phyloP scores from a whole-genome alignment of 2,888 invertebrate species.

The Silvanus unidentatus region DNA sequence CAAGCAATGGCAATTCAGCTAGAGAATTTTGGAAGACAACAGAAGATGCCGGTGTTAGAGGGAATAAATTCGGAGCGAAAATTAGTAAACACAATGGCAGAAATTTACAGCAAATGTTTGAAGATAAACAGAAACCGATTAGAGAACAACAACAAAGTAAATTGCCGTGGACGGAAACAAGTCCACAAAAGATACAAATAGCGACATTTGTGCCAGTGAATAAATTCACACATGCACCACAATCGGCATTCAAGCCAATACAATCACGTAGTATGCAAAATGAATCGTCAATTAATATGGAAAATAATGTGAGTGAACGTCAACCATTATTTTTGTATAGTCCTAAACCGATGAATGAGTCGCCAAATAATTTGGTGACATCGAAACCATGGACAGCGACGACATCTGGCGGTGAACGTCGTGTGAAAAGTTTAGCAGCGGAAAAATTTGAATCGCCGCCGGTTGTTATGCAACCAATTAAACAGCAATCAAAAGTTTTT shows the following conservation, averaged over 20 bases:
- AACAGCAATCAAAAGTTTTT: neutral
- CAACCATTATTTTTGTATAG: slow-evolving; percentile 40
- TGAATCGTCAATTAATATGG: slow-evolving; percentile 28
- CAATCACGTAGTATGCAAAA: slow-evolving; percentile 26
- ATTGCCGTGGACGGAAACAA: slow-evolving; percentile 47
- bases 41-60: slow-evolving; percentile 47
- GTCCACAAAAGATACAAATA: slow-evolving; percentile 15
- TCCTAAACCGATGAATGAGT: slow-evolving; percentile 36
- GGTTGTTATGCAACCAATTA: too few species aligned
- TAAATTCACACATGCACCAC: slow-evolving; percentile 70
- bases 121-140: slow-evolving; percentile 39
- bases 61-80: slow-evolving; percentile 40
- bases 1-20: slow-evolving; percentile 49
- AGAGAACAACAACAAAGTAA: slow-evolving; percentile 14
- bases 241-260: slow-evolving; percentile 68
- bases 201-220: slow-evolving; percentile 47
- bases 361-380: slow-evolving; percentile 22
- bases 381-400: slow-evolving; percentile 49
- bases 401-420: slow-evolving; percentile 45
- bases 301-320: slow-evolving; percentile 19
- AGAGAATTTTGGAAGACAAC: slow-evolving; percentile 58
- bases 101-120: slow-evolving; percentile 41
- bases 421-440: slow-evolving; percentile 51
- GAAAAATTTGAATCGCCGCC: slow-evolving; percentile 58
- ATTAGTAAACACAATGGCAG: slow-evolving; percentile 39